Evolutionary conservation across 2,888 invertebrate species (phyloP).

Genomic region (Oscheius sp.): DNA sequence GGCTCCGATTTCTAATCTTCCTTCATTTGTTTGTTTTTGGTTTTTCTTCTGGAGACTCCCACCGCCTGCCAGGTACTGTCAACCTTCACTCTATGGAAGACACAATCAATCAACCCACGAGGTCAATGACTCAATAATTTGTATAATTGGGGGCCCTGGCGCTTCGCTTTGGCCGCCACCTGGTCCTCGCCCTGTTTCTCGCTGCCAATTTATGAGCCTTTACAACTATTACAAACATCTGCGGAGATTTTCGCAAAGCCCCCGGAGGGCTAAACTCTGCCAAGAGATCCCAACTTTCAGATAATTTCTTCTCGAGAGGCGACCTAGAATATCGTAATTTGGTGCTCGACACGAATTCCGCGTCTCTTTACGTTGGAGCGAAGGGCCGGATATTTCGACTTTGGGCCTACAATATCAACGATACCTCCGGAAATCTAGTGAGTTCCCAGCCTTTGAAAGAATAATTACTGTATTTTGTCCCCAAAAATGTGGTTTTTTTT

Average conservation of each 20-base stretch:
- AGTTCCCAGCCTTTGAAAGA: background rate
- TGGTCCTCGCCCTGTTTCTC: background rate
- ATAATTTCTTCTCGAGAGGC: constrained; percentile 64
- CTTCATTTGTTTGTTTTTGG: background rate
- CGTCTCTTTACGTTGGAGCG: constrained; percentile 69
- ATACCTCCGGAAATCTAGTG: constrained; percentile 66
- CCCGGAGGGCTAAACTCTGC: background rate
- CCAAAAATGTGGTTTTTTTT: no score
- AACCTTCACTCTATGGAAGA: background rate
- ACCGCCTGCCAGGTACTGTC: constrained; percentile 1
- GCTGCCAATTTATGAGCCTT: background rate
- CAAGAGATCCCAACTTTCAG: constrained; percentile 46
- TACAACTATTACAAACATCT: constrained; percentile 12
- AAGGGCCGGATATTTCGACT: constrained; percentile 62
- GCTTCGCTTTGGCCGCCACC: constrained; percentile 8
- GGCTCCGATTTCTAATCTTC: background rate
- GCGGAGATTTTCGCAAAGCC: background rate
- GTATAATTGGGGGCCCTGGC: constrained; percentile 17
- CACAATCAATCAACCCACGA: constrained; percentile 28
- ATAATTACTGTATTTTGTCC: no score
- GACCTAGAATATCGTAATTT: constrained; percentile 62
- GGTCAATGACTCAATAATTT: constrained; percentile 33
- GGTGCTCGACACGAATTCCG: constrained; percentile 62
- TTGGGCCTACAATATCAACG: constrained; percentile 70
- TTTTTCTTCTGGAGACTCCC: background rate